Percentiles rank a stretch among this genome's conserved stretches.
Conservation (phyloP, 2,888 invertebrate genomes). For the Stenolophus ochropezus region DNA sequence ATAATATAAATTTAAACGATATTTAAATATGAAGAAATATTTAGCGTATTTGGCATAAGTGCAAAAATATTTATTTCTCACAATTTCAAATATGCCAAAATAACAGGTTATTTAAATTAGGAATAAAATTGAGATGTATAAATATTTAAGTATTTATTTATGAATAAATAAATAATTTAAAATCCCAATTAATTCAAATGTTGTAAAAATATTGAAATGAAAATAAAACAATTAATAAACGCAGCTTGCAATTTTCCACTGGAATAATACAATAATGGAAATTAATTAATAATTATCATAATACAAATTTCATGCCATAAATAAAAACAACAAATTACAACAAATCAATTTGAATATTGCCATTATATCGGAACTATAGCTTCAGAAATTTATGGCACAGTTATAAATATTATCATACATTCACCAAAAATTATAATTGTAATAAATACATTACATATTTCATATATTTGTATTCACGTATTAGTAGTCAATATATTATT, state of each 20-base stretch:
- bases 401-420: constrained; percentile 18
- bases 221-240: background rate
- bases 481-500: constrained; percentile 29
- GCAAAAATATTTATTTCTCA: too few species aligned
- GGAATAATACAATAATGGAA: background rate
- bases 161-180: background rate
- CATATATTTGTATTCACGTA: constrained; percentile 18
- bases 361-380: constrained; percentile 11
- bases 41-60: too few species aligned
- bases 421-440: constrained; percentile 31
- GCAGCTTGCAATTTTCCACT: constrained; percentile 5
- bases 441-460: constrained; percentile 25
- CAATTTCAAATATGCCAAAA: too few species aligned
- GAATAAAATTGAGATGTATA: too few species aligned
- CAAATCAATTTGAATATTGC: constrained; percentile 27
- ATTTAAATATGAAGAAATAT: too few species aligned
- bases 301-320: background rate
- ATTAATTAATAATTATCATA: constrained; percentile 43
- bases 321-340: constrained; percentile 28
- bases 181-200: background rate
- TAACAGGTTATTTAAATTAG: too few species aligned
- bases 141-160: background rate
- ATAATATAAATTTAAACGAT: too few species aligned
- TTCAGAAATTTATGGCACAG: constrained; percentile 25
- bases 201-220: background rate